Evolutionary conservation across 2,888 invertebrate species (phyloP).

Genomic region (Zeuzera pyrina): DNA sequence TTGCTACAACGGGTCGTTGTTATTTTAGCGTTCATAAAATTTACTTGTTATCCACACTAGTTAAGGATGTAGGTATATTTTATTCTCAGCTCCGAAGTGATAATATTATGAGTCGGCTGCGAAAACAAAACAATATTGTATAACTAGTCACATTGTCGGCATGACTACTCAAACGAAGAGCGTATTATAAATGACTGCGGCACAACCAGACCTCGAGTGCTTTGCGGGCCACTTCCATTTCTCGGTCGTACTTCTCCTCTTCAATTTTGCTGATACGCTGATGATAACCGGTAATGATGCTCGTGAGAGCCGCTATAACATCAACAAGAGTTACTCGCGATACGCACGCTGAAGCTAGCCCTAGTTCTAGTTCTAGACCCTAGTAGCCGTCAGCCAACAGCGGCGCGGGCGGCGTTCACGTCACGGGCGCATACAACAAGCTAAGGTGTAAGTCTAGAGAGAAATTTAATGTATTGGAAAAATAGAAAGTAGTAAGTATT

Average conservation of each 20-base stretch:
- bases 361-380: slow-evolving; percentile 13
- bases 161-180: slow-evolving; percentile 65
- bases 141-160: slow-evolving; percentile 66
- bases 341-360: slow-evolving; percentile 9
- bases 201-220: slow-evolving; percentile 89
- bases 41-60: slow-evolving; percentile 67
- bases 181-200: slow-evolving; percentile 45
- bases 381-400: slow-evolving; percentile 16
- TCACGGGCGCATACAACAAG: slow-evolving; percentile 41
- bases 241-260: slow-evolving; percentile 97
- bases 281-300: slow-evolving; percentile 84
- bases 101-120: slow-evolving; percentile 54
- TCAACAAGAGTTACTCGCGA: slow-evolving; percentile 55
- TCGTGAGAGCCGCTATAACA: slow-evolving; percentile 78
- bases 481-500: slow-evolving; percentile 47
- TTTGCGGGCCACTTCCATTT: slow-evolving; percentile 96
- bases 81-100: slow-evolving; percentile 51
- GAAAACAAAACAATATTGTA: slow-evolving; percentile 57
- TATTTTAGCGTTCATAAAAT: slow-evolving; percentile 57
- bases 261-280: slow-evolving; percentile 87
- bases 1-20: slow-evolving; percentile 56
- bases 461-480: slow-evolving; percentile 39
- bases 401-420: slow-evolving; percentile 27
- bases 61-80: slow-evolving; percentile 53
- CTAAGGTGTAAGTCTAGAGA: slow-evolving; percentile 42